These are phyloP conservation scores for Delphinus delphis DNA, from an alignment of 2,113 vertebrate genomes.

Conservation along the genomic window DNA sequence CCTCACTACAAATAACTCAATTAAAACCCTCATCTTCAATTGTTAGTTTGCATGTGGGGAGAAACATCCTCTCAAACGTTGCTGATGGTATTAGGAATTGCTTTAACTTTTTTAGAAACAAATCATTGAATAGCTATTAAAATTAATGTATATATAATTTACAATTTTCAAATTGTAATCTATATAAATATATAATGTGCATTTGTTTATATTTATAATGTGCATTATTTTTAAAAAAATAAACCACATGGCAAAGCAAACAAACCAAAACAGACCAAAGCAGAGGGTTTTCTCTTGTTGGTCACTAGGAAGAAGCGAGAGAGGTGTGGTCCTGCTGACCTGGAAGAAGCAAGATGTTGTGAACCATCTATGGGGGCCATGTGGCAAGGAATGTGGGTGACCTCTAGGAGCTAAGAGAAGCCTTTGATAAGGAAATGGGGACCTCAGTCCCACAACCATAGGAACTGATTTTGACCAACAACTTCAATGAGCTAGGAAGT, in stretches of 20 bases:
- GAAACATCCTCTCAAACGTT: not conserved
- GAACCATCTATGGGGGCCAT: accelerated
- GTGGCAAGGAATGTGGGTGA: not conserved
- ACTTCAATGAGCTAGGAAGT: not conserved
- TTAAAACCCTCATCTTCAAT: not conserved
- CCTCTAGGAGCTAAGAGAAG: not conserved
- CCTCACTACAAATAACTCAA: too few species aligned
- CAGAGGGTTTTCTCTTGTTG: not conserved
- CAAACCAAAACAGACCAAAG: not conserved
- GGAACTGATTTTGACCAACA: not conserved
- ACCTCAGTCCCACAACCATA: not conserved
- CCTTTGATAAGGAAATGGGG: not conserved
- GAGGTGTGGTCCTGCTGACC: not conserved
- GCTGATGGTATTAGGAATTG: not conserved
- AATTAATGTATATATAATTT: not conserved
- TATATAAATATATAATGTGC: not conserved
- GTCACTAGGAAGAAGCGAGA: not conserved
- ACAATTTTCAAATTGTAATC: not conserved
- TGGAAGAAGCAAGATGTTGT: not conserved
- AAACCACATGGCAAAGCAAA: not conserved
- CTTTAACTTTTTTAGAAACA: not conserved
- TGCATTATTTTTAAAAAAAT: not conserved
- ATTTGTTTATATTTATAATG: not conserved
- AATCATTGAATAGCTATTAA: not conserved
- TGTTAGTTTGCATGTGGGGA: not conserved